phyloP scores from a whole-genome alignment of 2,888 invertebrate species.

The Esperia sulphurella region DNA sequence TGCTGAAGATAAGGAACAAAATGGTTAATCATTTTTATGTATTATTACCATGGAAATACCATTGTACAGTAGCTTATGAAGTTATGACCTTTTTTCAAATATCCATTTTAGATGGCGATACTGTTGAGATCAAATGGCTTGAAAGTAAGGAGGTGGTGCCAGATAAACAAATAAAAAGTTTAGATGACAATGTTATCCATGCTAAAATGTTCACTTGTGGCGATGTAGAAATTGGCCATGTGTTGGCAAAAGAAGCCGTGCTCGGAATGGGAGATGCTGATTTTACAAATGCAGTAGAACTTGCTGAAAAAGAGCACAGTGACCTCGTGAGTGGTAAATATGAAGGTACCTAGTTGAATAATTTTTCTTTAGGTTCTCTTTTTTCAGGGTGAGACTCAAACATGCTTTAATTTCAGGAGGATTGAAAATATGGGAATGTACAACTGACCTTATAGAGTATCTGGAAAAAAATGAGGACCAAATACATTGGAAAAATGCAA shows the following conservation, averaged over 20 bases:
- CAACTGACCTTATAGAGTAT: slow-evolving; percentile 87
- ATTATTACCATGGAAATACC: no score
- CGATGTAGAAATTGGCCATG: slow-evolving; percentile 69
- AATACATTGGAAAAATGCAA: slow-evolving; percentile 64
- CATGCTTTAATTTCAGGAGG: slow-evolving; percentile 83
- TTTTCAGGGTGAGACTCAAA: no score
- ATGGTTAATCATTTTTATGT: not conserved
- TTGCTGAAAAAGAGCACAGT: slow-evolving; percentile 82
- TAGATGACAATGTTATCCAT: slow-evolving; percentile 44
- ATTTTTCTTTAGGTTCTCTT: no score
- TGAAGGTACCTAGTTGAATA: no score
- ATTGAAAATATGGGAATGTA: slow-evolving; percentile 97
- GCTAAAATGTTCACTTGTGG: slow-evolving; percentile 65
- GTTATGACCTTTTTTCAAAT: no score
- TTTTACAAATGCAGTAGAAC: slow-evolving; percentile 55
- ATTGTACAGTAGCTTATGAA: no score
- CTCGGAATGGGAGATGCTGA: slow-evolving; percentile 43
- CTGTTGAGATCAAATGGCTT: slow-evolving; percentile 36
- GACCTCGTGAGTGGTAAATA: slow-evolving; percentile 88
- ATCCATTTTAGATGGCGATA: not conserved
- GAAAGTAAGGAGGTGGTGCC: slow-evolving; percentile 52
- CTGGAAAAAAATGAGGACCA: slow-evolving; percentile 55
- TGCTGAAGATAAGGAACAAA: not conserved
- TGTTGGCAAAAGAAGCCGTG: slow-evolving; percentile 54
- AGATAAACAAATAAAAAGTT: slow-evolving; percentile 35